These are phyloP conservation scores for Geothlypis trichas DNA, from an alignment of 2,113 vertebrate species.

Conservation along the genomic window DNA sequence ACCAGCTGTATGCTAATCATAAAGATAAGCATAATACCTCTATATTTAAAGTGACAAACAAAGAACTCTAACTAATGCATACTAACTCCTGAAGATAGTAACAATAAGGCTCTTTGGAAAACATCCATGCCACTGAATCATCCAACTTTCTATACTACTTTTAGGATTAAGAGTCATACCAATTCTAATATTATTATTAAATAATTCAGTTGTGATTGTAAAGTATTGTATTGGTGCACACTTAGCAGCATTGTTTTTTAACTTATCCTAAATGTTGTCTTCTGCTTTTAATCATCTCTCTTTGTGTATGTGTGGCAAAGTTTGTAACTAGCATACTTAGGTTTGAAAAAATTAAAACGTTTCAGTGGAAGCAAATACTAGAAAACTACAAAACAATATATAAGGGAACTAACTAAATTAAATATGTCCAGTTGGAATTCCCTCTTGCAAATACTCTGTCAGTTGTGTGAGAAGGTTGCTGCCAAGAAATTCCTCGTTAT, in stretches of 20 bases:
- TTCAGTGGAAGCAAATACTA: background rate
- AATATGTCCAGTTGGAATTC: background rate
- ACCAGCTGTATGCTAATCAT: background rate
- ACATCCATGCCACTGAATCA: background rate
- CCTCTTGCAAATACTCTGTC: background rate
- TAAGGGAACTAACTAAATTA: background rate
- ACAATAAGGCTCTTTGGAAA: background rate
- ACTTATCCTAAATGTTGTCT: background rate
- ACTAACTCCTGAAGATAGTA: background rate
- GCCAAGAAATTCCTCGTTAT: background rate
- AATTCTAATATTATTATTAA: background rate
- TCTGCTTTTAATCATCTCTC: background rate
- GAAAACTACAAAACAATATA: background rate
- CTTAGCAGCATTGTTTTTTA: background rate
- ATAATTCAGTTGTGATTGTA: background rate
- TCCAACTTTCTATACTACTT: background rate
- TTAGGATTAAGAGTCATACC: background rate
- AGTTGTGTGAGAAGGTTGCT: background rate
- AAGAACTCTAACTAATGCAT: background rate
- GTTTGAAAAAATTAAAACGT: background rate
- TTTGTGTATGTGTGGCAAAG: background rate
- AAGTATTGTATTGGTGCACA: background rate
- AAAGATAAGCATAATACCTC: background rate
- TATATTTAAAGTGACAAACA: background rate
- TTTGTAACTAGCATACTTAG: background rate